A percentile compares a stretch with the other conserved stretches of the same genome.
These are phyloP conservation scores for Corvus hawaiiensis DNA, from an alignment of 2,113 vertebrate genomes.

Conservation along the genomic window DNA sequence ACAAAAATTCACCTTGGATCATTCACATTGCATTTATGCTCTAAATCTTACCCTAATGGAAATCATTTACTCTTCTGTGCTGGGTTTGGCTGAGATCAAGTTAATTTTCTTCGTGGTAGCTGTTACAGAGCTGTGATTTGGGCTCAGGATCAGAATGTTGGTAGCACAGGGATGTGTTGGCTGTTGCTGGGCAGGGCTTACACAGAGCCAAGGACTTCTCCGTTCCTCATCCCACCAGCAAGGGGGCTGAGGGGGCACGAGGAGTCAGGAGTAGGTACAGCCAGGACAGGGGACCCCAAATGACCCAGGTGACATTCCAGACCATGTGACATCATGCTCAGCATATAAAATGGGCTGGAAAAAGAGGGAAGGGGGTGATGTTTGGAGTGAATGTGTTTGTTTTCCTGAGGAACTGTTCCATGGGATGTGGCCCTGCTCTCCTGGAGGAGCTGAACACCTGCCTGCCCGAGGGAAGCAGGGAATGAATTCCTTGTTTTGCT, in stretches of 20 bases:
- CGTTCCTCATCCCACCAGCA: background rate
- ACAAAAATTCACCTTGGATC: background rate
- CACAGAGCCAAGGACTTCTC: background rate
- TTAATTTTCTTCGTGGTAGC: background rate
- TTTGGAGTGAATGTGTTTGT: background rate
- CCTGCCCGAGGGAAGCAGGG: background rate
- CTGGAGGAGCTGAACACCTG: background rate
- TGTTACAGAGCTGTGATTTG: background rate
- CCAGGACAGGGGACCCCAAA: background rate
- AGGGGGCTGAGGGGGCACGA: background rate
- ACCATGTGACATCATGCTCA: background rate
- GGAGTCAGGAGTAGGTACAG: background rate
- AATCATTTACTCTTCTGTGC: background rate
- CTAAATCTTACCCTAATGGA: background rate
- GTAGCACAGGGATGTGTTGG: background rate
- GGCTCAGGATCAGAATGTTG: background rate
- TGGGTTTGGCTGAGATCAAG: background rate
- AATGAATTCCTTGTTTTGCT: background rate
- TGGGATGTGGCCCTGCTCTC: background rate
- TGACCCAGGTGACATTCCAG: background rate
- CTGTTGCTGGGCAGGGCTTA: background rate
- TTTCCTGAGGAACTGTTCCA: accelerated
- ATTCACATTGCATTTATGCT: background rate
- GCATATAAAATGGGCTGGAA: accelerated
- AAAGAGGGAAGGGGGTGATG: background rate